Conservation (phyloP, 2,113 vertebrate genomes). For the Caloenas nicobarica region DNA sequence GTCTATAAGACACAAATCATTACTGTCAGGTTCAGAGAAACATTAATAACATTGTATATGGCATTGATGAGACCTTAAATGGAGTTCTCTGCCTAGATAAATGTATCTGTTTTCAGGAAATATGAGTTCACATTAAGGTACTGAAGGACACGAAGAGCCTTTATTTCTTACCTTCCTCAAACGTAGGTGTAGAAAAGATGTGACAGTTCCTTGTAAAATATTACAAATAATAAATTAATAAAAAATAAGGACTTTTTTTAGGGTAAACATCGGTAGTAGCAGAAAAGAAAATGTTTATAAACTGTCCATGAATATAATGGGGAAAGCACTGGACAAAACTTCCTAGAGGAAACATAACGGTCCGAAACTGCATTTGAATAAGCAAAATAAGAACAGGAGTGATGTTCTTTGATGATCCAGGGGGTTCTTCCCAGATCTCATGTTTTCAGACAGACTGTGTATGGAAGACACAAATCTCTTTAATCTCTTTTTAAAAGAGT, state of each 20-base stretch:
- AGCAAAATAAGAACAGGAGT: background rate
- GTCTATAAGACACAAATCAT: background rate
- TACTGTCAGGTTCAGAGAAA: background rate
- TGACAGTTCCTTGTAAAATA: background rate
- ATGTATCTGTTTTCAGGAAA: background rate
- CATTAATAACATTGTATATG: background rate
- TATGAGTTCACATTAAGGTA: background rate
- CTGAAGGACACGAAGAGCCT: background rate
- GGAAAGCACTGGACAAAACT: background rate
- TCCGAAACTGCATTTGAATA: background rate
- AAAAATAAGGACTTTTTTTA: background rate
- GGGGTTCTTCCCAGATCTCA: background rate
- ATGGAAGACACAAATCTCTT: background rate
- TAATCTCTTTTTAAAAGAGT: background rate
- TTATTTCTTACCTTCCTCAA: background rate
- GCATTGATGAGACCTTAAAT: background rate
- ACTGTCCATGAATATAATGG: background rate
- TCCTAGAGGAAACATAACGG: background rate
- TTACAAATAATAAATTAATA: background rate
- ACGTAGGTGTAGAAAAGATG: background rate
- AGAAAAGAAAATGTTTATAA: background rate
- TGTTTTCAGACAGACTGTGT: background rate
- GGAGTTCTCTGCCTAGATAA: background rate
- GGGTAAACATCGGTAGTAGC: background rate
- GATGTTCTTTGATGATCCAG: background rate